A percentile compares a stretch with the other conserved stretches of the same genome.
Conservation (phyloP, 1,140 invertebrate genomes). For the Drosophila mauritiana region DNA sequence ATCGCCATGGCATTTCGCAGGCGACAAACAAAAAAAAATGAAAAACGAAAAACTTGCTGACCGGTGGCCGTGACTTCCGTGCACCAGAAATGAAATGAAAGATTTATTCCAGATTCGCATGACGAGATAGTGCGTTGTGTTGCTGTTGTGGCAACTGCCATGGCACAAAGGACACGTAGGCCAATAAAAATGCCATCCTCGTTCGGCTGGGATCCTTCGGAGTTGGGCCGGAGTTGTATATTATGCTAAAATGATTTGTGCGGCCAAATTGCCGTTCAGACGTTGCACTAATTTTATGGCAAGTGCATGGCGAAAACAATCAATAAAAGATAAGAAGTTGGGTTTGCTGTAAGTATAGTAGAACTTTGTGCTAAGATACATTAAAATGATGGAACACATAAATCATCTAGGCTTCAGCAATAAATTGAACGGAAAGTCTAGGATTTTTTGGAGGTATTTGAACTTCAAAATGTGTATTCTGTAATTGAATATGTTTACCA, state of each 20-base stretch:
- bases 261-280: constrained; percentile 28
- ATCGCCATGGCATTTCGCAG: constrained; percentile 31
- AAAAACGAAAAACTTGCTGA: constrained; percentile 48
- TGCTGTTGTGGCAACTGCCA: constrained; percentile 32
- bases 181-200: constrained; percentile 75
- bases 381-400: no score
- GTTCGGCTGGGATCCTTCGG: constrained; percentile 25
- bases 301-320: constrained; percentile 50
- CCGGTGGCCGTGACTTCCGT: constrained; percentile 71
- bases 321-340: constrained; percentile 35
- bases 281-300: constrained; percentile 62
- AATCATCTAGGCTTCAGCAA: no score
- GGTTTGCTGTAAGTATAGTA: not conserved
- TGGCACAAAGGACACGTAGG: constrained; percentile 68
- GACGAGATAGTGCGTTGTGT: constrained; percentile 56
- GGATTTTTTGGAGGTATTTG: no score
- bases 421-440: no score
- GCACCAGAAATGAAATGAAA: constrained; percentile 66
- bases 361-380: not conserved
- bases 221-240: constrained; percentile 36
- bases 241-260: constrained; percentile 76
- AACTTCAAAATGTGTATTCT: no score
- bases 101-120: constrained; percentile 79
- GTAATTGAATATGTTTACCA: no score
- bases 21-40: constrained; percentile 34